Evolutionary conservation across 2,113 vertebrate species (phyloP).

Genomic region (Bothrops jararaca): DNA sequence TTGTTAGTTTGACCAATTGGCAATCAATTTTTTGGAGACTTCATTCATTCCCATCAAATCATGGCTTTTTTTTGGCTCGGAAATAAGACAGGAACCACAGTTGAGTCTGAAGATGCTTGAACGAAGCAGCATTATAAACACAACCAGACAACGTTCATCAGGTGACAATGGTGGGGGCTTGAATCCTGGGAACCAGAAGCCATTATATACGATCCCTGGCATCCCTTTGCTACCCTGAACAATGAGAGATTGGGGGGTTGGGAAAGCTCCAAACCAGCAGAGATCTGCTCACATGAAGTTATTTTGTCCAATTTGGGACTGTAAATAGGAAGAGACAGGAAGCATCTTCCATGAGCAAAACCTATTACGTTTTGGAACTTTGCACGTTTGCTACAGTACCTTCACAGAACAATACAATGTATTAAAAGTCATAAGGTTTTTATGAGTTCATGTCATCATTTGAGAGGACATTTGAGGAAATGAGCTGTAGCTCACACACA

Average conservation of each 20-base stretch:
- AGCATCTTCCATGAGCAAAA: slow-evolving; percentile 41
- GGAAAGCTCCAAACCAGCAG: background rate
- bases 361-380: slow-evolving; percentile 76
- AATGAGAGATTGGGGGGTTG: background rate
- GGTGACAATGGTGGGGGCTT: background rate
- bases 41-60: slow-evolving; percentile 7
- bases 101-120: background rate
- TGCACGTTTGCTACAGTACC: slow-evolving; percentile 70
- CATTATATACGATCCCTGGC: background rate
- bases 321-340: background rate
- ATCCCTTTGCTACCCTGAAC: too few relatives aligned
- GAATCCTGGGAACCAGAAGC: background rate
- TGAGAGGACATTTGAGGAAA: background rate
- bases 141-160: background rate
- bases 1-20: background rate
- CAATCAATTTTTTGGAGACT: background rate
- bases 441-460: background rate
- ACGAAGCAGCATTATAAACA: background rate
- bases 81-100: background rate
- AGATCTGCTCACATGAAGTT: too few relatives aligned
- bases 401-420: background rate
- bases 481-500: background rate
- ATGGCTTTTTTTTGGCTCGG: background rate
- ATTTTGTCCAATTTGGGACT: background rate
- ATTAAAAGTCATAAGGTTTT: background rate